Evolutionary conservation across 2,113 vertebrate species (phyloP).

Genomic region (Xenopus borealis): DNA sequence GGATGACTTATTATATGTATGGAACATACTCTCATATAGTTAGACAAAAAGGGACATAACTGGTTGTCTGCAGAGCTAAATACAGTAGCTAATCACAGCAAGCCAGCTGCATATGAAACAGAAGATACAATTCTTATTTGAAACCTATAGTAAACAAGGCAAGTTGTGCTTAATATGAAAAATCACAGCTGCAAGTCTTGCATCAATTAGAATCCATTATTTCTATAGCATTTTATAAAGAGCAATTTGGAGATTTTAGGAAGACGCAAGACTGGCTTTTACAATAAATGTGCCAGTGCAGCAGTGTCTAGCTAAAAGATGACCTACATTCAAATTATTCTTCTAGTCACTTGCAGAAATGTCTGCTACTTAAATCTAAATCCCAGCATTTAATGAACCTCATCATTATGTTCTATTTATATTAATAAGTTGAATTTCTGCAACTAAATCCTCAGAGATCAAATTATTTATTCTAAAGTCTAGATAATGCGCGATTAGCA

Average conservation of each 20-base stretch:
- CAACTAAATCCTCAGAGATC: constrained; percentile 14
- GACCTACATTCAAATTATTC: constrained; percentile 18
- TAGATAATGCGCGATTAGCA: constrained; percentile 16
- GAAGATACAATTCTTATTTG: background rate
- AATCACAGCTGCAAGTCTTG: background rate
- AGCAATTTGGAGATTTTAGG: constrained; percentile 3
- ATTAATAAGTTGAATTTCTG: constrained; percentile 9
- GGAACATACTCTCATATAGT: too few species aligned
- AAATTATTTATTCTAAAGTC: background rate
- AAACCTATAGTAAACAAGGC: background rate
- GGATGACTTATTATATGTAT: too few species aligned
- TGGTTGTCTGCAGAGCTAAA: too few species aligned
- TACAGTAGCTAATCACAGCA: too few species aligned
- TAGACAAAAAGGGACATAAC: too few species aligned
- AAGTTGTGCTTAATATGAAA: background rate
- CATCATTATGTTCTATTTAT: constrained; percentile 26
- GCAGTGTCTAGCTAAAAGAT: background rate
- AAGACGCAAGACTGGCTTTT: background rate
- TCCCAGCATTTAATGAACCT: constrained; percentile 7
- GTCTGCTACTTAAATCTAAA: constrained; percentile 1
- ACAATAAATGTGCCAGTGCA: background rate
- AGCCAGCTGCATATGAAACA: background rate
- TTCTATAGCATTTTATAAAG: background rate
- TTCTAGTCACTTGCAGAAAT: background rate
- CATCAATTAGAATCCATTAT: background rate